Evolutionary conservation across 92 coral and sea anemone species (phyloP).

Genomic region (Parazoanthus darwini): DNA sequence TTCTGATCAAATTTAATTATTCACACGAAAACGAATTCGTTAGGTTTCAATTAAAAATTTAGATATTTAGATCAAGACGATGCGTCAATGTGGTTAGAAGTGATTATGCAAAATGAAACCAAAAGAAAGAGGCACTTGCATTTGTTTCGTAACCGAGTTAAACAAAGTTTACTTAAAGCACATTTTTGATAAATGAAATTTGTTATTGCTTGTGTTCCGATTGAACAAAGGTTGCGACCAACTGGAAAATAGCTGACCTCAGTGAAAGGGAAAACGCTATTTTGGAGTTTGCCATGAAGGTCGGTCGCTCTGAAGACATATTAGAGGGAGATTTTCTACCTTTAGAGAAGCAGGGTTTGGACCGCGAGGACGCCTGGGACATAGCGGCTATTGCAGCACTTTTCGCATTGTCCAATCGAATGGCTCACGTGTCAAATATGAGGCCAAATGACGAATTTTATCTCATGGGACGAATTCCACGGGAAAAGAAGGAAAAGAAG

Average conservation of each 20-base stretch:
- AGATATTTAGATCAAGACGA: too few relatives aligned
- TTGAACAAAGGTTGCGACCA: conserved; percentile 65
- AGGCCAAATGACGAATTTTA: conserved; percentile 92
- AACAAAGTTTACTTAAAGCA: not conserved
- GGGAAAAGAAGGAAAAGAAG: conserved; percentile 47
- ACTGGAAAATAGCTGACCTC: conserved; percentile 90
- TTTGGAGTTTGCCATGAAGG: conserved; percentile 80
- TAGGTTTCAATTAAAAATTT: too few relatives aligned
- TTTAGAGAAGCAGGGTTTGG: conserved; percentile 72
- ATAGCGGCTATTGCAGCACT: conserved; percentile 92
- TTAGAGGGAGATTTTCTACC: conserved; percentile 70
- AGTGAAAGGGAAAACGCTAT: conserved; percentile 84
- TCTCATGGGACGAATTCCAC: conserved; percentile 77
- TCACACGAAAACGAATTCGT: too few relatives aligned
- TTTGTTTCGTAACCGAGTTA: too few relatives aligned
- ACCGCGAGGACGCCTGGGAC: conserved; percentile 93
- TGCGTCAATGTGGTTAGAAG: too few relatives aligned
- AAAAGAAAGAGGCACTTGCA: too few relatives aligned
- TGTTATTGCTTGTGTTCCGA: not conserved
- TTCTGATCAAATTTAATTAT: too few relatives aligned
- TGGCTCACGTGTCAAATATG: conserved; percentile 92
- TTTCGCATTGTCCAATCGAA: conserved; percentile 92
- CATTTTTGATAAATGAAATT: not conserved
- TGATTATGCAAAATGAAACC: too few relatives aligned
- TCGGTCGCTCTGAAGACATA: conserved; percentile 77